These are phyloP conservation scores for Galleria mellonella DNA, from an alignment of 1,140 invertebrate species.

Conservation along the genomic window DNA sequence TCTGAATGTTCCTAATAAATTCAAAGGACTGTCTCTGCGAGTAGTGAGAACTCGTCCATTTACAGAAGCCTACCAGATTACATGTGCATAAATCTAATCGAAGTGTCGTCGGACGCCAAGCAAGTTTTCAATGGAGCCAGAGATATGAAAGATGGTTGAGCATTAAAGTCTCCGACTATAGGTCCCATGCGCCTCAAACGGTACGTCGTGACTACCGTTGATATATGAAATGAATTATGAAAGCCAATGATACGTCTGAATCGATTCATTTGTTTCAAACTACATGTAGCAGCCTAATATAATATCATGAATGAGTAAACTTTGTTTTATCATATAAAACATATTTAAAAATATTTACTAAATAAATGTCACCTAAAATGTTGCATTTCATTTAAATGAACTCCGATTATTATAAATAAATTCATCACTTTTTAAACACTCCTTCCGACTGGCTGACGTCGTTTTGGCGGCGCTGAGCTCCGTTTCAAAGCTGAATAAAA, in stretches of 20 bases:
- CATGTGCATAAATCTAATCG: slow-evolving; percentile 61
- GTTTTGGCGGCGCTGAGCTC: slow-evolving; percentile 44
- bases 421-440: slow-evolving; percentile 29
- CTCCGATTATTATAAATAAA: slow-evolving; percentile 29
- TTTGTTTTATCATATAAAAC: too few relatives aligned
- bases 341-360: too few relatives aligned
- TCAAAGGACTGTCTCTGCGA: slow-evolving; percentile 49
- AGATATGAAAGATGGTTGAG: slow-evolving; percentile 57
- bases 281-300: too few relatives aligned
- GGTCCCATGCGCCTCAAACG: slow-evolving; percentile 40
- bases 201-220: slow-evolving; percentile 55
- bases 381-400: slow-evolving; percentile 10
- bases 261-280: not conserved
- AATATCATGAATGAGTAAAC: too few relatives aligned
- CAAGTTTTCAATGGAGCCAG: slow-evolving; percentile 44
- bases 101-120: slow-evolving; percentile 41
- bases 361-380: slow-evolving; percentile 16
- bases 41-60: slow-evolving; percentile 60
- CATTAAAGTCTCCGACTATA: slow-evolving; percentile 29
- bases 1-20: slow-evolving; percentile 49
- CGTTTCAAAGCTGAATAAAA: slow-evolving; percentile 48
- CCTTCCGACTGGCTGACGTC: slow-evolving; percentile 35
- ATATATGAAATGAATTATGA: slow-evolving; percentile 64
- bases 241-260: slow-evolving; percentile 29
- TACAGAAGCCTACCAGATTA: slow-evolving; percentile 56